Conservation (phyloP, 1,140 invertebrate species). For the Caenorhabditis briggsae region DNA sequence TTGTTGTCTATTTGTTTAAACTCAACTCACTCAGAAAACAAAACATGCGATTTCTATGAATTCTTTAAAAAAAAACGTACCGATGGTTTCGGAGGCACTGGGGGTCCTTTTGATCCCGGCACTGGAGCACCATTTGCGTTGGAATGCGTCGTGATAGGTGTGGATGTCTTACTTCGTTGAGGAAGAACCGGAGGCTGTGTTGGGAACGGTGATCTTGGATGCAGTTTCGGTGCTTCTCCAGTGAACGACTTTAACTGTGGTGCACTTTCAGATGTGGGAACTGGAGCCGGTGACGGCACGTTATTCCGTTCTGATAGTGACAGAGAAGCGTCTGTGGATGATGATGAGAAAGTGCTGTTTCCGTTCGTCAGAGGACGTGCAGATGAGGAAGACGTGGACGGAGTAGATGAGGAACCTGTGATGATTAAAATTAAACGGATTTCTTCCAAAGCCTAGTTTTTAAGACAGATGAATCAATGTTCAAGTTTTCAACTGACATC, state of each 20-base stretch:
- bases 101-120: constrained; percentile 61
- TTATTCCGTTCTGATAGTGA: constrained; percentile 46
- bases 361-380: constrained; percentile 21
- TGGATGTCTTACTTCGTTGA: constrained; percentile 5
- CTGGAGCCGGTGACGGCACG: constrained; percentile 39
- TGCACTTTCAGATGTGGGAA: constrained; percentile 9
- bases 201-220: constrained; percentile 23
- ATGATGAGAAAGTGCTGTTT: background rate
- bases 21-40: no score
- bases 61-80: constrained; percentile 59
- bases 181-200: constrained; percentile 20
- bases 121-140: background rate
- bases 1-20: background rate
- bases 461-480: background rate
- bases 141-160: background rate
- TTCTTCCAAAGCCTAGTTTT: background rate
- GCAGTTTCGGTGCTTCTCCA: constrained; percentile 24
- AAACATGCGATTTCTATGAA: background rate
- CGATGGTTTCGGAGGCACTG: constrained; percentile 68
- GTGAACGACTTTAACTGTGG: constrained; percentile 28
- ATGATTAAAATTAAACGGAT: background rate
- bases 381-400: constrained; percentile 13
- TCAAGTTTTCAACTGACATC: no score
- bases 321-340: constrained; percentile 3
- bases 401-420: background rate